Conservation (phyloP, 2,113 vertebrate genomes). For the Sinocyclocheilus grahami region DNA sequence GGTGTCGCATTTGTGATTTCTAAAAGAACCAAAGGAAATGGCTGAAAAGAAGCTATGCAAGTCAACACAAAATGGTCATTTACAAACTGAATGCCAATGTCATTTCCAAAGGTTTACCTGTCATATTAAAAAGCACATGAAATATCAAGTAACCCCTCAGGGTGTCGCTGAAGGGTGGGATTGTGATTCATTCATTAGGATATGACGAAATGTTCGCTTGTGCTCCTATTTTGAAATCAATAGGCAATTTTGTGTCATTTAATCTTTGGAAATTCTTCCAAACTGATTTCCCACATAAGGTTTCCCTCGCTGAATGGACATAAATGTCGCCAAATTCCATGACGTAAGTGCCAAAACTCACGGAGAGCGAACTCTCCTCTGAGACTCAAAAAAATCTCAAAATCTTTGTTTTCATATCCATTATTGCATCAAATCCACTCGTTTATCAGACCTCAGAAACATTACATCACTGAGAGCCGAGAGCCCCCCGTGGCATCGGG, state of each 20-base stretch:
- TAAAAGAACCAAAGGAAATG: background rate
- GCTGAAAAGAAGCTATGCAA: background rate
- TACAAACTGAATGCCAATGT: background rate
- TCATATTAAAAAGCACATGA: background rate
- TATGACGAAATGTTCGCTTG: conserved; percentile 2
- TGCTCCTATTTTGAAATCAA: conserved; percentile 13
- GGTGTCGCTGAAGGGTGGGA: background rate
- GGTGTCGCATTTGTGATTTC: background rate
- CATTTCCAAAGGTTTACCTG: background rate
- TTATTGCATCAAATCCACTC: background rate
- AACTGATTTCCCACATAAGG: background rate
- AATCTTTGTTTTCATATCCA: background rate
- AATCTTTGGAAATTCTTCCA: conserved; percentile 1
- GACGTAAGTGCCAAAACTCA: conserved; percentile 2
- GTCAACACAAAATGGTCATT: background rate
- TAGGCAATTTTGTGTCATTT: conserved; percentile 4
- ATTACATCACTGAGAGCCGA: conserved; percentile 63
- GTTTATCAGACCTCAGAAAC: conserved; percentile 49
- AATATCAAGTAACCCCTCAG: background rate
- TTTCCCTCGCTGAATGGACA: background rate
- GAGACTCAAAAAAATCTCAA: background rate
- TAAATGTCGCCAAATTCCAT: background rate
- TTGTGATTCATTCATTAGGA: background rate
- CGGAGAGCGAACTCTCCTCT: background rate
- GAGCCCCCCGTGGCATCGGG: conserved; percentile 54